These are phyloP conservation scores for Pseudomyrmex flavicornis DNA, from an alignment of 1,140 invertebrate species.

Conservation along the genomic window DNA sequence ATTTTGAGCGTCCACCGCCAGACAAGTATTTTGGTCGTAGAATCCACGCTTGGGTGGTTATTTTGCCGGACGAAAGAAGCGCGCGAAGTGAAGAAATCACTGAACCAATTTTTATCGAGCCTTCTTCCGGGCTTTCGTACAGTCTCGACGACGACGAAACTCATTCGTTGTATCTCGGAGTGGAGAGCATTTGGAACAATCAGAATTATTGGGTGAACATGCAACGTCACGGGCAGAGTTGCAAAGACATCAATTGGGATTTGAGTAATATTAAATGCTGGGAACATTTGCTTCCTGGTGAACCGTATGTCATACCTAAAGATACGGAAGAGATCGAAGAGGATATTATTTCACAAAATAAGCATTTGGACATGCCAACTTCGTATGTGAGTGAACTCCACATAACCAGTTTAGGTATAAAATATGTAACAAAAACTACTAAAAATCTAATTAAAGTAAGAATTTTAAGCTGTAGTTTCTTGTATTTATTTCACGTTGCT, in stretches of 20 bases:
- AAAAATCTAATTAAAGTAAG: neutral
- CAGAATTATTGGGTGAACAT: conserved; percentile 94
- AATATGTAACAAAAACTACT: neutral
- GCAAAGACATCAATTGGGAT: conserved; percentile 86
- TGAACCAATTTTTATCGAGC: conserved; percentile 93
- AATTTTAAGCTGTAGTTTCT: neutral
- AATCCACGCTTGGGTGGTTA: conserved; percentile 93
- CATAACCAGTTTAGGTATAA: conserved; percentile 88
- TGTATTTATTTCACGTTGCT: neutral
- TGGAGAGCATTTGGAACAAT: conserved; percentile 95
- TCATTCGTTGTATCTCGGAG: conserved; percentile 89
- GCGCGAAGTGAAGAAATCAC: conserved; percentile 84
- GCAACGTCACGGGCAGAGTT: conserved; percentile 86
- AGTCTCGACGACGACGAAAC: conserved; percentile 83
- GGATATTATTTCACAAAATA: conserved; percentile 83
- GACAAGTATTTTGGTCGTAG: conserved; percentile 91
- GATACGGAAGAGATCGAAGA: conserved; percentile 76
- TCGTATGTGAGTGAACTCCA: conserved; percentile 92
- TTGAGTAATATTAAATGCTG: conserved; percentile 87
- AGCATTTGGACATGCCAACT: conserved; percentile 92
- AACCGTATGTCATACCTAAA: conserved; percentile 85
- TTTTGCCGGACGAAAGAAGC: conserved; percentile 84
- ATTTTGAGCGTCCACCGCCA: conserved; percentile 88
- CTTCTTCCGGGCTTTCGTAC: conserved; percentile 88
- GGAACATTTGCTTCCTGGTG: conserved; percentile 90